Evolutionary conservation across 2,113 vertebrate species (phyloP), one percentile per base, ranked within the genome.

Genomic region (Lepisosteus osseus): DNA sequence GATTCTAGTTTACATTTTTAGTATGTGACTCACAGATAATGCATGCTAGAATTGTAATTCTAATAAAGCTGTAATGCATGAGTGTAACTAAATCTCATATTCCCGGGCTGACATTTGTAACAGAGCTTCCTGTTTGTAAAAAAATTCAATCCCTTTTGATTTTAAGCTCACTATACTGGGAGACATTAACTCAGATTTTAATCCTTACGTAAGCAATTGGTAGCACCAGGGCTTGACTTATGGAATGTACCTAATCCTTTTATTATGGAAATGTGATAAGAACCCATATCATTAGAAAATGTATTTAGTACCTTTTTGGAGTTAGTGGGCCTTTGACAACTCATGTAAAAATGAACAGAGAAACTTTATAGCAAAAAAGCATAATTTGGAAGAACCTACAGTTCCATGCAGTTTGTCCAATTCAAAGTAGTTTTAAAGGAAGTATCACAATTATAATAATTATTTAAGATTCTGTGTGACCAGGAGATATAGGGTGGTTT

Each of bases 211-310:
- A 85, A 87, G 84, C 77, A 84, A 84, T 63, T 77, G 65, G 76
- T 78, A 84, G 79, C 84, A 82, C 64, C 77, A 73, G 78, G 83
- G 83, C 83, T 82, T 83, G 83, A 85, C 86, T 86, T 82, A 68
- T 80, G 78, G 85, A 81, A 83, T 82, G 84, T 72, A 73, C 78
- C 79, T 86, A 86, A 85, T 88, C 81, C 84, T 81, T 79, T 84
- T 85, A 85, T 80, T 74, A 83, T 85, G 80, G 74, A 72, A 85
- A 84, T 85, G 80, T 80, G 76, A 71, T 71, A 82, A 78, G 81
- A 86, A 81, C 73, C 51, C 77, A 72, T 72, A 80, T 78, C 78
- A 66, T 78, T 78, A 41, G 51, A 73, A 67, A 75, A 78, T 66
- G 62, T 65, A 68, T 70, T 72, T 71, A 76, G 74, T 81, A 82